A percentile compares a stretch with the other conserved stretches of the same genome.
Evolutionary conservation across 2,888 invertebrate species (phyloP).

Genomic region (Cotesia congregata): DNA sequence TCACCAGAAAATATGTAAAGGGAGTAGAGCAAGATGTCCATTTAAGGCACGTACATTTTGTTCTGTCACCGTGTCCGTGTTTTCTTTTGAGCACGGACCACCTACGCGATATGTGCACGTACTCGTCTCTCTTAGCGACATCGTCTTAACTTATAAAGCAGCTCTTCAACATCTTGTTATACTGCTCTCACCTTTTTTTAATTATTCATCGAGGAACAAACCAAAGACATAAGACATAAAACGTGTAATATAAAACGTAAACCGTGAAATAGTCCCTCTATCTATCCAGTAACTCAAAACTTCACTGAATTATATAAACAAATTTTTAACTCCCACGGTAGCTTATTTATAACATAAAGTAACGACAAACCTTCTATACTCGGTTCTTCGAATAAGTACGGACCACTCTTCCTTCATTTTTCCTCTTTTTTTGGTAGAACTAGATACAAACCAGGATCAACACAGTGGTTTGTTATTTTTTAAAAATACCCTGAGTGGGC

Average conservation of each 20-base stretch:
- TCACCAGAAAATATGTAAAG: background rate
- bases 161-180: constrained; percentile 44
- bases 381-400: too few species aligned
- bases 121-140: constrained; percentile 47
- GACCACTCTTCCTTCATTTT: too few species aligned
- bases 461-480: constrained; percentile 5
- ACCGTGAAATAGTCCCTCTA: background rate
- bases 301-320: background rate
- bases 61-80: constrained; percentile 68
- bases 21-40: constrained; percentile 57
- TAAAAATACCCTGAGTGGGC: constrained; percentile 1
- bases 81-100: constrained; percentile 61
- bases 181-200: constrained; percentile 47
- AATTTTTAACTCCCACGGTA: background rate
- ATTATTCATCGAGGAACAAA: constrained; percentile 7
- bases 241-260: background rate
- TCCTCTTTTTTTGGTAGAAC: background rate
- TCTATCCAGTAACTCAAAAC: background rate
- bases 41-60: constrained; percentile 68
- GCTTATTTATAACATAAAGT: background rate
- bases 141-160: constrained; percentile 50
- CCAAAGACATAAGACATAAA: background rate
- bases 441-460: constrained; percentile 7
- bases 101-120: constrained; percentile 61
- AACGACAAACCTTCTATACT: background rate